Evolutionary conservation across 37 sponge, comb jelly and placozoan genomes (phyloP), one percentile per base, ranked within the genome.

Genomic region (Axinella damicornis): DNA sequence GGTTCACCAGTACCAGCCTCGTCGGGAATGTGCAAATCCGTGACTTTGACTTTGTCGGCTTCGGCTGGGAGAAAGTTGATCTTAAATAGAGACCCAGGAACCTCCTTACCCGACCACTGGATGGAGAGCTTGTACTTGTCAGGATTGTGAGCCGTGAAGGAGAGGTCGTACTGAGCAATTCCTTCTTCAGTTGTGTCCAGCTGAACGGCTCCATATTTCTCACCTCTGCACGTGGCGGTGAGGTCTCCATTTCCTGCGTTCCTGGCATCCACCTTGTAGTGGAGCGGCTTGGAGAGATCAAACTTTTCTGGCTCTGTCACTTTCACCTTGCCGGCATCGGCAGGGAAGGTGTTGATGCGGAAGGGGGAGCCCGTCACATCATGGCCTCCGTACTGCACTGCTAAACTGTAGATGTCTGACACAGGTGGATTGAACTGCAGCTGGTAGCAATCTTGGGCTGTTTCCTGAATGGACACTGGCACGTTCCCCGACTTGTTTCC

Each of bases 321-420:
- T 28, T 74, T 60, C n/a, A 89, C 87, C 30, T 82, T 73, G 31
- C 73, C 65, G 30, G 77, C 77, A 69, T 88, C 73, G 17, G 84
- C n/a, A 19, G 94, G 90, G 22, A 78, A 82, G 17, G 83, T 82
- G 66, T 89, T 86, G 67, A 94, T 75, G 14, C 46, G 59, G 71
- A 91, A 94, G 14, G 95, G 95, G n/a, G 92, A 91, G 15, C 91
- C 92, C 24, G 73, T 58, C 19, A 94, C 64, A 58, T 84, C 85
- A 62, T 83, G 71, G 22, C 83, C 80, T 37, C 87, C 80, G 65
- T 81, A 83, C 77, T 90, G 79, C 21, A 93, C 94, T 56, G 64
- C 62, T 32, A 93, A 38, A 0, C 69, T 79, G 82, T 83, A 93
- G 21, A 76, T 62, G 40, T 93, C 94, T 1, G 83, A 78, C 40